Percentiles rank a stretch among this genome's conserved stretches.
Evolutionary conservation across 1,140 invertebrate species (phyloP).

Genomic region (Lineus longissimus): DNA sequence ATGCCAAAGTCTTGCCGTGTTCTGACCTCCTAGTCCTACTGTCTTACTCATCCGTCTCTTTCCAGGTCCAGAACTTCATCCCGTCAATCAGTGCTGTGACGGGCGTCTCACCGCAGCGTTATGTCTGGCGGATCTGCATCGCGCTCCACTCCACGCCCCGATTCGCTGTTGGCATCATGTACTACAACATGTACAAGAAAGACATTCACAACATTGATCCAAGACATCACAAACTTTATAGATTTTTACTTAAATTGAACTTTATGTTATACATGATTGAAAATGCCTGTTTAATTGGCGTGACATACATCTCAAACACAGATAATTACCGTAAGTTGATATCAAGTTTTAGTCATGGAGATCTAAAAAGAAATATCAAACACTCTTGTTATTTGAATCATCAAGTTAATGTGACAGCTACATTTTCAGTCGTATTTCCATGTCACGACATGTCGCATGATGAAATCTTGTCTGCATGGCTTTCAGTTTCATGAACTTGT

Average conservation of each 20-base stretch:
- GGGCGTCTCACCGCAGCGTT: slow-evolving; percentile 84
- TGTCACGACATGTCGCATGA: neutral
- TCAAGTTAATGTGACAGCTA: too few species aligned
- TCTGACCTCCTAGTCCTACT: too few species aligned
- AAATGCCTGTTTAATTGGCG: slow-evolving; percentile 76
- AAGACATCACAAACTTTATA: slow-evolving; percentile 52
- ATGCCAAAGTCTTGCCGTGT: too few species aligned
- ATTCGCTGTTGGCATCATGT: slow-evolving; percentile 72
- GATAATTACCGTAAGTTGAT: slow-evolving; percentile 86
- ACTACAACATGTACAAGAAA: slow-evolving; percentile 64
- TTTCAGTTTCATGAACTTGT: too few species aligned
- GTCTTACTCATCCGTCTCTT: slow-evolving; percentile 71
- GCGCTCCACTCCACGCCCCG: slow-evolving; percentile 86
- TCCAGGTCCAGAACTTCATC: slow-evolving; percentile 77
- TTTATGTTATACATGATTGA: slow-evolving; percentile 83
- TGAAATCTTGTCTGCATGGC: neutral
- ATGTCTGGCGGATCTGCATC: slow-evolving; percentile 86
- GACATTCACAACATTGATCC: slow-evolving; percentile 29
- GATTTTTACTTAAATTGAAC: slow-evolving; percentile 66
- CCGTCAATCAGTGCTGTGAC: slow-evolving; percentile 94
- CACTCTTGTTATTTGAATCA: too few species aligned
- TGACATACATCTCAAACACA: slow-evolving; percentile 87
- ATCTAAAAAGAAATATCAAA: slow-evolving; percentile 7
- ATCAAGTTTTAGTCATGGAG: too few species aligned
- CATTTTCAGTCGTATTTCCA: neutral